A percentile compares a stretch with the other conserved stretches of the same genome.
Evolutionary conservation across 2,797 vertebrate species (phyloP).

Genomic region (Enteromius fasciolatus): DNA sequence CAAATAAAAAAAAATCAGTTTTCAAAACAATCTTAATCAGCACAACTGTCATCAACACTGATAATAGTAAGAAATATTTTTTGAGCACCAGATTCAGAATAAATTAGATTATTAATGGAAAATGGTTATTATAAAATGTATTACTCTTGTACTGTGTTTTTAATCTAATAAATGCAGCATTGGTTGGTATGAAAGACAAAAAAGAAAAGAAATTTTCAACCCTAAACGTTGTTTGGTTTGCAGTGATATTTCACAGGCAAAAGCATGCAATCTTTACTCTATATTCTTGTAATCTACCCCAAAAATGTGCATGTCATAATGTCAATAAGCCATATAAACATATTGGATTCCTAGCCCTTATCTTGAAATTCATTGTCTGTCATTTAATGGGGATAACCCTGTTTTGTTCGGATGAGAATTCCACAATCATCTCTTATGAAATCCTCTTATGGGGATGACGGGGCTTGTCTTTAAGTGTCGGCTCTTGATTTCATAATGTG

Average conservation of each 20-base stretch:
- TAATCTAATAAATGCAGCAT: not conserved
- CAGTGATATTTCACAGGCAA: not conserved
- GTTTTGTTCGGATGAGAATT: constrained; percentile 23
- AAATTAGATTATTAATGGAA: not conserved
- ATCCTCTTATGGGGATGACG: constrained; percentile 23
- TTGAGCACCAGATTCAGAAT: not conserved
- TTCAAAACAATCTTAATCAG: not conserved
- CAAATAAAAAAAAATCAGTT: not conserved
- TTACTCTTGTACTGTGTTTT: not conserved
- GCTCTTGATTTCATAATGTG: constrained; percentile 47
- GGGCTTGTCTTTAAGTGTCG: constrained; percentile 35
- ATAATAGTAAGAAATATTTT: not conserved
- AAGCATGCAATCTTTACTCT: not conserved
- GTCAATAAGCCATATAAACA: not conserved
- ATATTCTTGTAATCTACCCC: too few relatives aligned
- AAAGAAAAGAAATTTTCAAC: not conserved
- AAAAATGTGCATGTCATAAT: not conserved
- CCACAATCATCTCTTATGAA: constrained; percentile 26
- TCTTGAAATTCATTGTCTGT: not conserved
- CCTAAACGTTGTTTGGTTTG: not conserved
- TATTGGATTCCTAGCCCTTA: not conserved
- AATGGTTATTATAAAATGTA: not conserved
- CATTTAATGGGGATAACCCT: constrained; percentile 28
- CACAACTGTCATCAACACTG: not conserved
- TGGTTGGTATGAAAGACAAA: not conserved